Conservation (phyloP, 64 coral and sea anemone genomes). For the Stichodactyla mertensii region DNA sequence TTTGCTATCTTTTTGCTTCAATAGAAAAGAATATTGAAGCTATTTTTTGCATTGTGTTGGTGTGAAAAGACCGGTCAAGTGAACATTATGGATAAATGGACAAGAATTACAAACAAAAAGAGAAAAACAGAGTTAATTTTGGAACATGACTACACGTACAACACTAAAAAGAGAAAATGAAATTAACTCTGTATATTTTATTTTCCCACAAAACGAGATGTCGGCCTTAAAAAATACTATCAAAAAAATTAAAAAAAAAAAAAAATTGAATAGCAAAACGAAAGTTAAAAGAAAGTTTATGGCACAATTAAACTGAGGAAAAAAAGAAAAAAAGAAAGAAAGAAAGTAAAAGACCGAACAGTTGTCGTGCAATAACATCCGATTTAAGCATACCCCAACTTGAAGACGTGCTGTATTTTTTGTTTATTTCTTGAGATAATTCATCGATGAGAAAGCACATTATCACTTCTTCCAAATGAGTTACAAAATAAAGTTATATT, state of each 20-base stretch:
- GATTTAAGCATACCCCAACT: background rate
- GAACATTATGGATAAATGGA: background rate
- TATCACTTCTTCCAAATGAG: no score
- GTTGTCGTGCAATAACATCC: background rate
- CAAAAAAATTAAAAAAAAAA: no score
- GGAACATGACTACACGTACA: background rate
- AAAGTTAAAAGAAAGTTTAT: no score
- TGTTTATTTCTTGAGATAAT: no score
- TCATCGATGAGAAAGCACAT: no score
- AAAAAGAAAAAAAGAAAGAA: background rate
- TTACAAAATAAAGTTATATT: no score
- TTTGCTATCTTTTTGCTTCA: background rate
- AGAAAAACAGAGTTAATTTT: background rate
- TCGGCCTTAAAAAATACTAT: no score
- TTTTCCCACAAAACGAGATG: no score
- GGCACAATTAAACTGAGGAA: background rate
- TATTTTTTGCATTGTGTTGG: background rate
- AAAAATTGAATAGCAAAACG: no score
- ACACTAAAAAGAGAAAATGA: no score
- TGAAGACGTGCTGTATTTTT: background rate
- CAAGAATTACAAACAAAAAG: background rate
- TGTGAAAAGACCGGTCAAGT: background rate
- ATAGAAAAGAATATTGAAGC: background rate
- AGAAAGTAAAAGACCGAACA: background rate
- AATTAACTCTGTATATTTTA: no score